Evolutionary conservation across 2,888 invertebrate species (phyloP), one percentile per base, ranked within the genome.

Genomic region (Apodemia zela): DNA sequence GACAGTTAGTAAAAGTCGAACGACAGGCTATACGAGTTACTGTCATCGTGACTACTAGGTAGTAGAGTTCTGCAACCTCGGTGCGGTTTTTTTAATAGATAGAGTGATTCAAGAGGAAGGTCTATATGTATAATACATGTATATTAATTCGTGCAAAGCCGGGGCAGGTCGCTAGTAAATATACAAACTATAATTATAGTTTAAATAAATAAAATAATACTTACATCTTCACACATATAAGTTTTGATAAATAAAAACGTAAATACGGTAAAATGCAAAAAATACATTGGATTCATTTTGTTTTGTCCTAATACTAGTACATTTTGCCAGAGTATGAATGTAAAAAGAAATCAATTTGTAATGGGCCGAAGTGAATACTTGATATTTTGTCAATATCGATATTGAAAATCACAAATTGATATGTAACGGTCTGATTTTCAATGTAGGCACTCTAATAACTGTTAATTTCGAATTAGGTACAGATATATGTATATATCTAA

Each of bases 301-400:
- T 45, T 45, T 7, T 45, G 0, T 42, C 42, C 42, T 15, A 45
- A n/a, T n/a, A 45, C n/a, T 45, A 45, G 42, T 42, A 1, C 45
- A 45, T n/a, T n/a, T 38, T 45, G 1, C n/a, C 45, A n/a, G 45
- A 45, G 45, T n/a, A 13, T 45, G 45, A 5, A 45, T 42, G 15
- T 42, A 13, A 45, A 45, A 15, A 45, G 45, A 45, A 45, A 45
- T 45, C 45, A 45, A 45, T 45, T 45, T n/a, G 45, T 45, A 45
- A 45, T n/a, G 45, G 45, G 6, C 7, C 1, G 1, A n/a, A 45
- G 45, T 2, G 4, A n/a, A 45, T 45, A 45, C n/a, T n/a, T n/a
- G 45, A 45, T 45, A 45, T 45, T 45, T 45, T 45, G n/a, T 45
- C 45, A 45, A 45, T 45, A 45, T n/a, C n/a, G 15, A 2, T 42